Conservation (phyloP, 2,797 vertebrate genomes). For the Trematomus bernacchii region DNA sequence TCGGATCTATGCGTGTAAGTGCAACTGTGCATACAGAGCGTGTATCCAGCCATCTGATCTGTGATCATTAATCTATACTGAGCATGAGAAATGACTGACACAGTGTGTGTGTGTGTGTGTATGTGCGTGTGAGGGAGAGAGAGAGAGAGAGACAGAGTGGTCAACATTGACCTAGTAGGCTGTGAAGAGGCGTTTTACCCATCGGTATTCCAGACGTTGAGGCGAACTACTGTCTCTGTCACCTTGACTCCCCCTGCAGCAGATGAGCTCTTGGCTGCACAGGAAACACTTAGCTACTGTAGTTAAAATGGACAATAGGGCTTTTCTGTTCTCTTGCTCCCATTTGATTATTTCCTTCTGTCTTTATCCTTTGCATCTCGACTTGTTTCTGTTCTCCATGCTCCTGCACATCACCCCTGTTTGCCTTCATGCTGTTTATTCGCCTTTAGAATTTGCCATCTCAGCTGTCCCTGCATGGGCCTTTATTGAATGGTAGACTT, state of each 20-base stretch:
- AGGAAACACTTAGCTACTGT: conserved; percentile 70
- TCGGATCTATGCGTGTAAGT: conserved; percentile 30
- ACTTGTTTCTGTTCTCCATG: background rate
- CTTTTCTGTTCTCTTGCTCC: conserved; percentile 35
- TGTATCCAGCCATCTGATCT: conserved; percentile 49
- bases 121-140: conserved; percentile 9
- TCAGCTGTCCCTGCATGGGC: conserved; percentile 35
- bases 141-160: conserved; percentile 43
- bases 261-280: conserved; percentile 61
- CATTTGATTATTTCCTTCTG: conserved; percentile 16
- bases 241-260: conserved; percentile 80
- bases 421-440: conserved; percentile 40
- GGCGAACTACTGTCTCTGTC: conserved; percentile 75
- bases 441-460: conserved; percentile 48
- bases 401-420: conserved; percentile 9
- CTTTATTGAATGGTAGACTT: conserved; percentile 22
- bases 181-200: conserved; percentile 59
- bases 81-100: conserved; percentile 60
- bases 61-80: conserved; percentile 61
- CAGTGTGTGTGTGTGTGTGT: conserved; percentile 4
- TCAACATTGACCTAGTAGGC: conserved; percentile 68
- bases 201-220: conserved; percentile 80
- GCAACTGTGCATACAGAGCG: conserved; percentile 48
- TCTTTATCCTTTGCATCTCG: conserved; percentile 10
- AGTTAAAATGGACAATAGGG: conserved; percentile 58